phyloP scores from a whole-genome alignment of 2,888 invertebrate species.

The Eupithecia abbreviata region DNA sequence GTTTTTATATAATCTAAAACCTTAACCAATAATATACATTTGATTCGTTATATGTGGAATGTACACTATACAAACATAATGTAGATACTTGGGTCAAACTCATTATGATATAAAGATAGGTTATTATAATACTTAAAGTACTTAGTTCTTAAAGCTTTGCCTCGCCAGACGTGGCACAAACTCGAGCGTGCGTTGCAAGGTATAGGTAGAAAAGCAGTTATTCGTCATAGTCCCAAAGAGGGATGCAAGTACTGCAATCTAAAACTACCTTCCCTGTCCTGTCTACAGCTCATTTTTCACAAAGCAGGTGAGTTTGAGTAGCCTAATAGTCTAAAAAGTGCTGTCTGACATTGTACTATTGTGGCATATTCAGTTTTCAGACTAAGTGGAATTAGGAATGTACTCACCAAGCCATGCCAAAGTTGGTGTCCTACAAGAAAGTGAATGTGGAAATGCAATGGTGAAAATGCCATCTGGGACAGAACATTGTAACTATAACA shows the following conservation, averaged over 20 bases:
- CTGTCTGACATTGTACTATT: neutral
- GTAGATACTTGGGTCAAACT: conserved; percentile 52
- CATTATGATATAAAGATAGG: conserved; percentile 54
- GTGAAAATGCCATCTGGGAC: neutral
- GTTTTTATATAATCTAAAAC: conserved; percentile 39
- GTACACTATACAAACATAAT: conserved; percentile 53
- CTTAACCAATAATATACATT: conserved; percentile 47
- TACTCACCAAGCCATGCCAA: conserved; percentile 1
- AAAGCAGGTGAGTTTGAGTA: neutral
- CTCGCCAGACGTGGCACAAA: conserved; percentile 18
- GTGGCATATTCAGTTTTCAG: neutral
- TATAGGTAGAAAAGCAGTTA: neutral
- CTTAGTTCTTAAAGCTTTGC: conserved; percentile 50
- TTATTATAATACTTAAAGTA: conserved; percentile 55
- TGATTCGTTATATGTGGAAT: conserved; percentile 54
- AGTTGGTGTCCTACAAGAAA: neutral
- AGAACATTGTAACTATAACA: neutral
- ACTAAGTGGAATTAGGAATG: neutral
- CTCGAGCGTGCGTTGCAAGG: neutral
- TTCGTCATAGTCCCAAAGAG: neutral
- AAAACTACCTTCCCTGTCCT: neutral
- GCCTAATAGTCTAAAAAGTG: neutral
- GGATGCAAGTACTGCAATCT: neutral
- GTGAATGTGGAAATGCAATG: neutral
- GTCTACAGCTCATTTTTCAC: neutral